Evolutionary conservation across 2,113 vertebrate genomes (phyloP), one percentile per base, ranked within the genome.

Genomic region (Ursus arctos): DNA sequence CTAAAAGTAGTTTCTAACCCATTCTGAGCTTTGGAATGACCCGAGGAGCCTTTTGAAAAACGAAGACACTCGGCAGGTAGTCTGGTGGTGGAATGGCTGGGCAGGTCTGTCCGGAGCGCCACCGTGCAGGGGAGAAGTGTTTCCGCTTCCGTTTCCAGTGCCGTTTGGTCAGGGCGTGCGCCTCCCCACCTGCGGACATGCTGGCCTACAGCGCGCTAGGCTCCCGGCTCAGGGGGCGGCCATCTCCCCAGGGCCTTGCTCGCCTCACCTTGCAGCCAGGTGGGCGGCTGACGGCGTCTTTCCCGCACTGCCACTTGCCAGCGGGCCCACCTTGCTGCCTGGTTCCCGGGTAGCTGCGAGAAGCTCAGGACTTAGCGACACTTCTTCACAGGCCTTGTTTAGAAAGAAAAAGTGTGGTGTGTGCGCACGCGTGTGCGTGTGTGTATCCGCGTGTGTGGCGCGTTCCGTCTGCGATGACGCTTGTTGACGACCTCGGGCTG

Each of bases 221-320:
- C 43, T 5, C 43, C 43, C 43, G 43, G 43, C 43, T 43, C 43
- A 43, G 43, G 43, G 43, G 43, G 43, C 43, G 43, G 43, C 43
- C 43, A 43, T 43, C 43, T 43, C 13, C 0, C 5, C 16, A 2
- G 22, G 2, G 22, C 13, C 80, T 84, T 18, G 51, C 43, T 49
- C 31, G 33, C 8, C 49, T 86, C 57, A 8, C 7, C 1, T 12
- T 26, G 22, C 28, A 67, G 33, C 7, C 2, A 0, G 2, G 15
- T 72, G 77, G 53, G 61, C 24, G 6, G n/a, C 71, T 55, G 9
- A 28, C n/a, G 15, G 53, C 21, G 1, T 53, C 65, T 24, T 40
- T 33, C 51, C 31, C 15, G 4, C 13, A 0, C 19, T 10, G 4
- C 63, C 57, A 3, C 55, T 71, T 71, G 47, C 19, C 47, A 15